Percentiles rank a stretch among this genome's conserved stretches.
Evolutionary conservation across 2,888 invertebrate species (phyloP).

Genomic region (Eupithecia abbreviata): DNA sequence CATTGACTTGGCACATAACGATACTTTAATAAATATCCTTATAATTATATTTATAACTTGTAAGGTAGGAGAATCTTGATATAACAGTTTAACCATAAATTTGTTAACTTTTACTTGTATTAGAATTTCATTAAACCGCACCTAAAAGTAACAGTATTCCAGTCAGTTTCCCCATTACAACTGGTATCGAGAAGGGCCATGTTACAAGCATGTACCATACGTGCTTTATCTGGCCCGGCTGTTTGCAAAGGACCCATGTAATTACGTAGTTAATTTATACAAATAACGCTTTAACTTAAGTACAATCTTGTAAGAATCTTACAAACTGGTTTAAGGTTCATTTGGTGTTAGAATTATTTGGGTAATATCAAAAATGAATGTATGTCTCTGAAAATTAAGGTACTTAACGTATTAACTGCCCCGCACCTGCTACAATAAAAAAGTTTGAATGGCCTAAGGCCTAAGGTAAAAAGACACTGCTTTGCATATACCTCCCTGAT

Average conservation of each 20-base stretch:
- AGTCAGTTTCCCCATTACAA: neutral
- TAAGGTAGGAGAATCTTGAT: neutral
- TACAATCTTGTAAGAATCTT: neutral
- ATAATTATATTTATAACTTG: neutral
- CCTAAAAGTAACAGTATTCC: neutral
- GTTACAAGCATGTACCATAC: neutral
- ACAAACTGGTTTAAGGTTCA: neutral
- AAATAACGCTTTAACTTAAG: neutral
- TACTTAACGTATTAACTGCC: neutral
- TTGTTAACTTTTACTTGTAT: neutral
- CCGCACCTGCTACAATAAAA: neutral
- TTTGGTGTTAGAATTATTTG: neutral
- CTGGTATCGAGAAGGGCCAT: neutral
- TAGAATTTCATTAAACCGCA: neutral
- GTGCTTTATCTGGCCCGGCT: conserved; percentile 23
- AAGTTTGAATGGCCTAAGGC: neutral
- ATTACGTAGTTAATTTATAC: conserved; percentile 14
- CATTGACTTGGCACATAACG: neutral
- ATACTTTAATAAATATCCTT: neutral
- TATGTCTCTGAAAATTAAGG: neutral
- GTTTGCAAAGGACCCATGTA: conserved; percentile 22
- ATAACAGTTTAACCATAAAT: neutral
- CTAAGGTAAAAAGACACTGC: neutral
- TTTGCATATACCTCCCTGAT: neutral
- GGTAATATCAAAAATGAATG: neutral